phyloP scores from a whole-genome alignment of 2,888 invertebrate genomes.

The Ichneumoninae sp. region DNA sequence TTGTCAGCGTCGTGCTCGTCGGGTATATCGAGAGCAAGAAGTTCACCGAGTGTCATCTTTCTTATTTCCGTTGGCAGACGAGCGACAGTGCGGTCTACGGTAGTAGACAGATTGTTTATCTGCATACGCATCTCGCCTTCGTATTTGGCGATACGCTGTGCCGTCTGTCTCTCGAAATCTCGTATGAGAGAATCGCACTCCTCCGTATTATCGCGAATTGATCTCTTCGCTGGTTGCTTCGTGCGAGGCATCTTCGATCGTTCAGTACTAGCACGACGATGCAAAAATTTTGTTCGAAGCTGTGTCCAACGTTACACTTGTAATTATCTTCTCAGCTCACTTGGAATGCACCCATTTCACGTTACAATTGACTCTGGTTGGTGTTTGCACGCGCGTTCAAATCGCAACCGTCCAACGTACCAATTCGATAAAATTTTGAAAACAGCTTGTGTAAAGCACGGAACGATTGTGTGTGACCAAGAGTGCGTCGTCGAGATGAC shows the following conservation, averaged over 20 bases:
- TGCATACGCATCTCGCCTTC: constrained; percentile 71
- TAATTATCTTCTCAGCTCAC: constrained; percentile 1
- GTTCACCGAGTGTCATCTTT: constrained; percentile 73
- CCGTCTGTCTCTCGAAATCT: constrained; percentile 75
- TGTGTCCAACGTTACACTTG: neutral
- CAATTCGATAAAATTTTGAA: constrained; percentile 37
- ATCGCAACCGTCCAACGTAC: constrained; percentile 49
- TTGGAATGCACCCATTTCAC: neutral
- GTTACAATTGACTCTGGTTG: neutral
- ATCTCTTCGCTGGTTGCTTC: constrained; percentile 73
- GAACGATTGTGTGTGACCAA: neutral
- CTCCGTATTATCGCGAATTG: constrained; percentile 59
- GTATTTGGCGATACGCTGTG: constrained; percentile 69
- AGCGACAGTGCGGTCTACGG: constrained; percentile 68
- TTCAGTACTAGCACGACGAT: neutral
- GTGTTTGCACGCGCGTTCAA: constrained; percentile 14
- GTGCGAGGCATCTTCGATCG: constrained; percentile 78
- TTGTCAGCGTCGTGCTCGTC: constrained; percentile 43
- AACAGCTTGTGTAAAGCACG: neutral
- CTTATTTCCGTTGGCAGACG: constrained; percentile 73
- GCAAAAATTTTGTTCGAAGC: neutral
- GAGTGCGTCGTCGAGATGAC: neutral
- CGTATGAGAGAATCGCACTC: constrained; percentile 71
- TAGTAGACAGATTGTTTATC: constrained; percentile 69
- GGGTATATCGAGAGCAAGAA: constrained; percentile 57